Conservation (phyloP, 2,113 vertebrate species). For the Coturnix japonica region DNA sequence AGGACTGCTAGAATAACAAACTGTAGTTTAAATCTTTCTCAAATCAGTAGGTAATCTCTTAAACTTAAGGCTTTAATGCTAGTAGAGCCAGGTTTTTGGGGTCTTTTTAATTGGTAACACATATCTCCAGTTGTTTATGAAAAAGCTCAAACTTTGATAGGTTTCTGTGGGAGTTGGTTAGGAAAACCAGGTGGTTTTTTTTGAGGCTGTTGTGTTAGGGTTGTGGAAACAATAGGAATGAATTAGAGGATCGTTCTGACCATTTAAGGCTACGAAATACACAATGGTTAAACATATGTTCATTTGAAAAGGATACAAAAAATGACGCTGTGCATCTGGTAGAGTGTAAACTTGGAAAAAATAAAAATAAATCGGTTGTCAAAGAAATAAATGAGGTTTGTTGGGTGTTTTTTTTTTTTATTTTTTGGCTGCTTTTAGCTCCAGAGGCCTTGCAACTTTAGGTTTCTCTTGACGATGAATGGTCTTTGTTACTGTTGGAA, state of each 20-base stretch:
- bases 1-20: neutral
- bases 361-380: slow-evolving; percentile 21
- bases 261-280: neutral
- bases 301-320: slow-evolving; percentile 1
- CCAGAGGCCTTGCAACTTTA: slow-evolving; percentile 1
- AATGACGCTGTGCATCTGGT: slow-evolving; percentile 13
- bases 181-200: neutral
- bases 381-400: neutral
- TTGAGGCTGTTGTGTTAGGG: neutral
- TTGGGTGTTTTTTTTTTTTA: too few species aligned
- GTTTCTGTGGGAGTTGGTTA: neutral
- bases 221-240: neutral
- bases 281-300: neutral
- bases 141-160: neutral
- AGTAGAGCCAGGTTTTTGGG: neutral
- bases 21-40: neutral
- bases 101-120: neutral
- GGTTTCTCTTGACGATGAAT: neutral
- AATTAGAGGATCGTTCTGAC: neutral
- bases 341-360: neutral
- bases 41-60: neutral
- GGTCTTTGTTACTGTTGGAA: slow-evolving; percentile 4
- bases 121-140: neutral
- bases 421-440: neutral
- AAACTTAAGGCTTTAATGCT: neutral